Base-by-base conservation (phyloP, 2,113 vertebrate species). In the Antechinus flavipes region DNA sequence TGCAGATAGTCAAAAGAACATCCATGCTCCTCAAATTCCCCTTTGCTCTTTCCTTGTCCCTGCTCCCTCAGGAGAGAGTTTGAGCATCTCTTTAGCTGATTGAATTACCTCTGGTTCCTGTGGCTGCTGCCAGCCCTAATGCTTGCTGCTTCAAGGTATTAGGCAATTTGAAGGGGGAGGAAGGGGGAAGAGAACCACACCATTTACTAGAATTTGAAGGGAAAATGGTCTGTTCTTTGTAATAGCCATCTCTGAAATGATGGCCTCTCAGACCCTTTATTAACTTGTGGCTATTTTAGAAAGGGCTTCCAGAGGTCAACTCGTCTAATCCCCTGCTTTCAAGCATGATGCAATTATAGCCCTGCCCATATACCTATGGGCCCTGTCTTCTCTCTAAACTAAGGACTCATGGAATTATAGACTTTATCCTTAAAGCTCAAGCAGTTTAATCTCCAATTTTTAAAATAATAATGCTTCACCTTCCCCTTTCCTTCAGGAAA, bases 91-190 rank as follows among this genome's bases (percentile, higher is more conserved):
- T 90, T 95, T 42, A 91, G 96, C 92, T 93, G 94, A 94, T 92
- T 98, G 96, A 98, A 97, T 98, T 97, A 95, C 55, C 95, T 52
- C 27, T 92, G 95, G 90, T 96, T 96, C 96, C 91, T 89, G 94
- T 98, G 96, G 97, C 97, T 84, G 68, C 56, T 94, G 90, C 92
- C 91, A 96, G 8, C 94, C 49, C 96, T 95, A 94, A 96, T 98
- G 98, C 90, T 84, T 54, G 46, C 93, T 93, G 97, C 56, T 94
- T 93, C 92, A 97, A 97, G 93, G 96, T 97, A 97, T 97, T 96
- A 97, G 95, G 95, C 95, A 95, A 97, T 97, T 98, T 96, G 95
- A 94, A 97, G 97, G 95, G 93, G 95, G 91, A n/a, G 91, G 91
- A 42, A 1, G 42, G 96, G 92, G 47, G 50, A 94, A 76, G 93